Conservation (phyloP, 1,140 invertebrate species). For the Drosophila chauvacae region DNA sequence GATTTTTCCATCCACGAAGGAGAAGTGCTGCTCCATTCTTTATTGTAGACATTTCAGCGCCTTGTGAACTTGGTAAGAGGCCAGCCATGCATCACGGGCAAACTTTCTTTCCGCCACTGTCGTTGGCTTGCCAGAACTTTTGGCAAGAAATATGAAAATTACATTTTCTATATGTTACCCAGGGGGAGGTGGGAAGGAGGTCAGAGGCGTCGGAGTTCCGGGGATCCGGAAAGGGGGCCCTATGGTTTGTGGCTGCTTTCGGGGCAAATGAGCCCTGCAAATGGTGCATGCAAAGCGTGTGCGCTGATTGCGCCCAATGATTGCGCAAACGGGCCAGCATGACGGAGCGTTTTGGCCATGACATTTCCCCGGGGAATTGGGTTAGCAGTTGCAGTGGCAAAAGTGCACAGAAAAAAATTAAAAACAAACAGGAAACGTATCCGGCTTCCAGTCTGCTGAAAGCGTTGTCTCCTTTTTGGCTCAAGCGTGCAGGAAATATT, state of each 20-base stretch:
- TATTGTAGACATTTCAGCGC: slow-evolving; percentile 62
- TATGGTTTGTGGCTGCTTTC: slow-evolving; percentile 40
- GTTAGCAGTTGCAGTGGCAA: slow-evolving; percentile 57
- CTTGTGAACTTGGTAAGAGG: slow-evolving; percentile 70
- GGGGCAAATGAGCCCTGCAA: slow-evolving; percentile 60
- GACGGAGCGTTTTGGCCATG: slow-evolving; percentile 61
- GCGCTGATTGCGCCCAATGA: slow-evolving; percentile 70
- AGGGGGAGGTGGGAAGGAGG: background rate
- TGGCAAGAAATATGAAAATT: slow-evolving; percentile 64
- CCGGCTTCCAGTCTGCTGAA: background rate
- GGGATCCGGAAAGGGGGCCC: slow-evolving; percentile 4
- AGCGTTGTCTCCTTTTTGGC: background rate
- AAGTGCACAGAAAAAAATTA: background rate
- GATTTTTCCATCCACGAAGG: background rate
- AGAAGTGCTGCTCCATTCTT: slow-evolving; percentile 14
- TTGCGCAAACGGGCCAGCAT: slow-evolving; percentile 59
- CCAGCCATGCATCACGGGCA: slow-evolving; percentile 72
- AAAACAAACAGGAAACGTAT: slow-evolving; percentile 1
- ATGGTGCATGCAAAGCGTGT: slow-evolving; percentile 60
- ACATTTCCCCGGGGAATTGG: slow-evolving; percentile 64
- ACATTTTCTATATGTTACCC: slow-evolving; percentile 57
- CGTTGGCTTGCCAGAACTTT: slow-evolving; percentile 66
- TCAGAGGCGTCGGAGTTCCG: background rate
- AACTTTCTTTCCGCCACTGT: slow-evolving; percentile 62
- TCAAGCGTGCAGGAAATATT: background rate